A percentile compares a stretch with the other conserved stretches of the same genome.
Evolutionary conservation across 2,888 invertebrate species (phyloP).

Genomic region (Leistus spinibarbis): DNA sequence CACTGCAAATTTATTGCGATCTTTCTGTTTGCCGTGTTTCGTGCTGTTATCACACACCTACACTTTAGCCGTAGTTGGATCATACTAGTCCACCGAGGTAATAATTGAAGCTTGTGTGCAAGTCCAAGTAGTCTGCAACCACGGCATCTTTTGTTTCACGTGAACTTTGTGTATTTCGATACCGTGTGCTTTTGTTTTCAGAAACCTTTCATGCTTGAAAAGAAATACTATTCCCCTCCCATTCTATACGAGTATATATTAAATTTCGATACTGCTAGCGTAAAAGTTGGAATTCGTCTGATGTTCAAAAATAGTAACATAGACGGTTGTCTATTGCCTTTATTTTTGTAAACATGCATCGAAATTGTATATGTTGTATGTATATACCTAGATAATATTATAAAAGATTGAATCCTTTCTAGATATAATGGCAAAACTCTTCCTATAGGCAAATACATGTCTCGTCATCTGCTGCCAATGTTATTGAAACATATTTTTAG

Average conservation of each 20-base stretch:
- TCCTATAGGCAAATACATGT: too few species aligned
- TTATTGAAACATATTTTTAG: too few species aligned
- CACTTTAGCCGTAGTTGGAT: background rate
- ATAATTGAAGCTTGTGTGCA: too few species aligned
- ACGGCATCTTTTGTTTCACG: background rate
- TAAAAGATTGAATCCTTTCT: too few species aligned
- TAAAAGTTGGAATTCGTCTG: background rate
- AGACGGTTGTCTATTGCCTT: background rate
- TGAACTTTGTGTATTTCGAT: background rate
- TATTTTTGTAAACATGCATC: background rate
- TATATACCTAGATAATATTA: background rate
- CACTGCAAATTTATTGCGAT: slow-evolving; percentile 24
- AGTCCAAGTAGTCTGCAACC: too few species aligned
- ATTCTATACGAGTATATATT: too few species aligned
- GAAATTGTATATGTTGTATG: background rate
- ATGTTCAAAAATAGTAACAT: background rate
- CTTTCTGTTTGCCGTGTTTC: slow-evolving; percentile 2
- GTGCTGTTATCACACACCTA: background rate
- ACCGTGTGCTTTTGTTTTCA: slow-evolving; percentile 20
- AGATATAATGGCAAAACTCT: too few species aligned
- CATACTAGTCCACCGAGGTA: too few species aligned
- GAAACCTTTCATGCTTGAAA: background rate
- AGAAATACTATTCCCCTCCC: background rate
- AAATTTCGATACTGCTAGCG: background rate
- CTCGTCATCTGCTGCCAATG: too few species aligned